These are phyloP conservation scores for Varroa destructor DNA, from an alignment of 1,140 invertebrate genomes.

Conservation along the genomic window DNA sequence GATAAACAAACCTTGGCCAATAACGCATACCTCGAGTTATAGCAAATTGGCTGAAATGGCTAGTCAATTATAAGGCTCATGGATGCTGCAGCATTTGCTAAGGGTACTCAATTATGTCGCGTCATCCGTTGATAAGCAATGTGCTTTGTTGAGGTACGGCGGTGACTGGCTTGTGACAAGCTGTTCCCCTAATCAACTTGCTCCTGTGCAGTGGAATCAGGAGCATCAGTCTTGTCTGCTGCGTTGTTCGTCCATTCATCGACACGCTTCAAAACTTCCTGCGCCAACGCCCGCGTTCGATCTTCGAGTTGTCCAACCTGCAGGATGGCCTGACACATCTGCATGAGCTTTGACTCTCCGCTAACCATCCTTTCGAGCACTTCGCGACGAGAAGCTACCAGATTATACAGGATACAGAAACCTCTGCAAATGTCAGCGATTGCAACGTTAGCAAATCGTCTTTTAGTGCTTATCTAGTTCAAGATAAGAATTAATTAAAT, in stretches of 20 bases:
- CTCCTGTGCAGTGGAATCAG: background rate
- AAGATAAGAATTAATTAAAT: too few species aligned
- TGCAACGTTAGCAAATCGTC: background rate
- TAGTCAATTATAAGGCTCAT: too few species aligned
- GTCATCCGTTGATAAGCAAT: too few species aligned
- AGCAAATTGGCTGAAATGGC: too few species aligned
- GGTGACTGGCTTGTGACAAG: too few species aligned
- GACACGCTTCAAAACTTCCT: background rate
- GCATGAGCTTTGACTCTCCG: background rate
- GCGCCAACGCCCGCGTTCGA: background rate
- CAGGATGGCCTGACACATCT: constrained; percentile 10
- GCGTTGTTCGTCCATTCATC: background rate
- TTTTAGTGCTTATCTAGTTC: too few species aligned
- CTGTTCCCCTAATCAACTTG: too few species aligned
- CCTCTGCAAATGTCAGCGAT: constrained; percentile 6
- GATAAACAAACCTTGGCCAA: too few species aligned
- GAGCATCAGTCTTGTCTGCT: background rate
- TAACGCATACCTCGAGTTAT: too few species aligned
- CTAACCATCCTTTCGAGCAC: background rate
- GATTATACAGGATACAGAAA: constrained; percentile 29
- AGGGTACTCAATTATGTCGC: too few species aligned
- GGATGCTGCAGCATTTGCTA: too few species aligned
- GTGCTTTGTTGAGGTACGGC: too few species aligned
- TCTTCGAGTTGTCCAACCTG: constrained; percentile 13
- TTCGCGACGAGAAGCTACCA: constrained; percentile 4